Percentiles rank a stretch among this genome's conserved stretches.
These are phyloP conservation scores for Theonella swinhoei DNA, from an alignment of 37 sponge, comb jelly and placozoan genomes.

Conservation along the genomic window DNA sequence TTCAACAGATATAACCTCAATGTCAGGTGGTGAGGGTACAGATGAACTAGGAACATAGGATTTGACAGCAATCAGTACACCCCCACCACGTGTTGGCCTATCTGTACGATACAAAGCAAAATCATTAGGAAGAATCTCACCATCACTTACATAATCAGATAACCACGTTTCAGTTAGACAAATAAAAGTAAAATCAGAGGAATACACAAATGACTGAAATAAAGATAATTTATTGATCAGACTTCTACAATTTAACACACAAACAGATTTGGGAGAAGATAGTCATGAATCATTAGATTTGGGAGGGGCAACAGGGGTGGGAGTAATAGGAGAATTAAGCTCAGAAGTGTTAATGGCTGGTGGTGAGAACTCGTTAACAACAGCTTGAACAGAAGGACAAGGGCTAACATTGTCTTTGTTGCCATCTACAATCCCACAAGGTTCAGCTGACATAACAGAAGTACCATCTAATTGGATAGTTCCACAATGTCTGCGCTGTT, in stretches of 20 bases:
- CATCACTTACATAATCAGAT: slow-evolving; percentile 1
- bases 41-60: background rate
- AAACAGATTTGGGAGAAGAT: background rate
- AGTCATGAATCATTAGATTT: background rate
- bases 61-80: slow-evolving; percentile 33
- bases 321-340: background rate
- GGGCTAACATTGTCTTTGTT: no score
- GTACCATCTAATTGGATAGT: no score
- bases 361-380: background rate
- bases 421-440: no score
- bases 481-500: no score
- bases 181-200: background rate
- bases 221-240: slow-evolving; percentile 22
- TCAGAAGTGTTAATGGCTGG: background rate
- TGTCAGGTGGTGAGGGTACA: background rate
- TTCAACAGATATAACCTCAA: slow-evolving; percentile 29
- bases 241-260: slow-evolving; percentile 21
- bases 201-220: slow-evolving; percentile 26
- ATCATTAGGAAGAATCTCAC: slow-evolving; percentile 19
- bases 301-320: background rate
- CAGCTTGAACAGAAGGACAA: no score
- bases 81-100: slow-evolving; percentile 45
- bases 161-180: slow-evolving; percentile 49
- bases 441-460: no score
- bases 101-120: slow-evolving; percentile 44